These are phyloP conservation scores for Siniperca chuatsi DNA, from an alignment of 2,113 vertebrate genomes.

Conservation along the genomic window DNA sequence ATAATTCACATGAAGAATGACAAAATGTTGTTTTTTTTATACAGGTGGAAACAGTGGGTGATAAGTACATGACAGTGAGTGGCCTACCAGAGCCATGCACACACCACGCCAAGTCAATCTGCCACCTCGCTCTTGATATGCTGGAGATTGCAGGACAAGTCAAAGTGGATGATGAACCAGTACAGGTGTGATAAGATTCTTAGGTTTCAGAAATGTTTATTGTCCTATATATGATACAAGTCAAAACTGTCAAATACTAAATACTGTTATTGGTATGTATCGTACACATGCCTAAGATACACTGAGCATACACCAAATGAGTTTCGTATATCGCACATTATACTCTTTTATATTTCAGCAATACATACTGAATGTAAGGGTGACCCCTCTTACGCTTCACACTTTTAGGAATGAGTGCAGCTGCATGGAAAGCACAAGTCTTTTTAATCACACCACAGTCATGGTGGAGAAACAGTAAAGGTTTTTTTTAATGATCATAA, in stretches of 20 bases:
- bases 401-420: background rate
- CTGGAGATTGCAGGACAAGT: constrained; percentile 99
- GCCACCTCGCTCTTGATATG: constrained; percentile 97
- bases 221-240: background rate
- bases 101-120: constrained; percentile 97
- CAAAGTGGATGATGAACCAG: constrained; percentile 94
- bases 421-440: background rate
- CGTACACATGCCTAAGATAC: background rate
- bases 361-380: background rate
- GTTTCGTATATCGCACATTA: too few relatives aligned
- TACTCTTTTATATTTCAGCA: background rate
- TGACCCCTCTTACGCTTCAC: background rate
- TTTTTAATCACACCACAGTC: too few relatives aligned
- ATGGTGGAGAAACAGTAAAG: background rate
- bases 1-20: background rate
- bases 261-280: background rate
- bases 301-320: background rate
- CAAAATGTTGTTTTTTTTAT: constrained; percentile 1
- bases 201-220: background rate
- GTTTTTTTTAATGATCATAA: background rate
- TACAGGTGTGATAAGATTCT: constrained; percentile 87
- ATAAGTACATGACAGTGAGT: constrained; percentile 99
- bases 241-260: background rate
- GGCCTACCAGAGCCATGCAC: constrained; percentile 96
- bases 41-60: constrained; percentile 98